These are phyloP conservation scores for Regulus satrapa DNA, from an alignment of 2,113 vertebrate genomes.

Conservation along the genomic window DNA sequence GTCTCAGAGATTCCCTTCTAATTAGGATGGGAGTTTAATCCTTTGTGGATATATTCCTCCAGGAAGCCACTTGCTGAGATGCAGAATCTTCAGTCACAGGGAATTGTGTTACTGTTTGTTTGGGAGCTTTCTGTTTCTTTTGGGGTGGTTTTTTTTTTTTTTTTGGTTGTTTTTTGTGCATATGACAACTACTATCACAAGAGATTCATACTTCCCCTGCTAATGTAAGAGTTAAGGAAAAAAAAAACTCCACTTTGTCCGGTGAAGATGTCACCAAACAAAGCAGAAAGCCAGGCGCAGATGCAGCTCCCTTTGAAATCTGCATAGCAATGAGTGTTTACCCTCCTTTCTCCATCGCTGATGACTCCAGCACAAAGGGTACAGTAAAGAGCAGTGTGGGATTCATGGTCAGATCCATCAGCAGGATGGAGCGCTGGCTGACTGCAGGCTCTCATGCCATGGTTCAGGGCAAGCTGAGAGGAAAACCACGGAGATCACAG, in stretches of 20 bases:
- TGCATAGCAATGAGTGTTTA: conserved; percentile 70
- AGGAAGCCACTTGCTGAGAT: conserved; percentile 41
- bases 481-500: neutral
- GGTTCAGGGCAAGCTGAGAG: neutral
- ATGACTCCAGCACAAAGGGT: conserved; percentile 47
- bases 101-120: neutral
- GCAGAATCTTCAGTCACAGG: neutral
- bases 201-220: conserved; percentile 64
- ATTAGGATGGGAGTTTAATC: conserved; percentile 61
- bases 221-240: conserved; percentile 54
- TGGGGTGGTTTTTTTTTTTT: neutral
- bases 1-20: conserved; percentile 65
- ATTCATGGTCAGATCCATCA: conserved; percentile 10
- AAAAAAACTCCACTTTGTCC: conserved; percentile 21
- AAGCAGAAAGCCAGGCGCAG: conserved; percentile 36
- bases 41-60: conserved; percentile 49
- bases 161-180: neutral
- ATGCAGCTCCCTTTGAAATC: conserved; percentile 66
- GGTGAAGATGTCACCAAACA: conserved; percentile 61
- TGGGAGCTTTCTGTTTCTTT: neutral
- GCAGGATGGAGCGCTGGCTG: neutral
- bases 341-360: neutral
- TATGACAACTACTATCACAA: conserved; percentile 8
- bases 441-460: neutral
- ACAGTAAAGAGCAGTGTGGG: neutral